These are phyloP conservation scores for Jaculus jaculus DNA, from an alignment of 2,113 vertebrate species.

Conservation along the genomic window DNA sequence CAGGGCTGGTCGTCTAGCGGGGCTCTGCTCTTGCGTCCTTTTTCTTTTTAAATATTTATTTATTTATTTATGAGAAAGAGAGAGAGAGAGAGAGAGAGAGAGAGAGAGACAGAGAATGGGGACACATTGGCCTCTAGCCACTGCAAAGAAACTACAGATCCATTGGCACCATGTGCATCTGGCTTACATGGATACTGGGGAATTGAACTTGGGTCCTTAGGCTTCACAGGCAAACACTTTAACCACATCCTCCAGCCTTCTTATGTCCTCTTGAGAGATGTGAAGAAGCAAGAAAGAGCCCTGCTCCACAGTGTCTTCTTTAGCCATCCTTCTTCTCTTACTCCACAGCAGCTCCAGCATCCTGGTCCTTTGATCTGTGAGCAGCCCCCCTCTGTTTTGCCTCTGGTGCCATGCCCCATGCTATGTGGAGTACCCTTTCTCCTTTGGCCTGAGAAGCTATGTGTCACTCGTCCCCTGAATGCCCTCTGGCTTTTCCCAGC, in stretches of 20 bases:
- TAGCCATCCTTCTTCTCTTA: background rate
- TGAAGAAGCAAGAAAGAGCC: background rate
- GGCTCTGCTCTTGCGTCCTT: background rate
- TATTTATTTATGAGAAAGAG: no score
- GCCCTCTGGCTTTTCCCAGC: background rate
- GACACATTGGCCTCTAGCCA: no score
- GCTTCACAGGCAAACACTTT: no score
- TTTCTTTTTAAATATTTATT: no score
- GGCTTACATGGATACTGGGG: no score
- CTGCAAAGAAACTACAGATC: no score
- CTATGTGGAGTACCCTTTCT: background rate
- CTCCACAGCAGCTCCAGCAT: rapidly evolving
- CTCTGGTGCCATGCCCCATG: rapidly evolving
- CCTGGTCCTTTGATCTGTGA: background rate
- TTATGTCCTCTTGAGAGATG: background rate
- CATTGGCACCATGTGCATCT: no score
- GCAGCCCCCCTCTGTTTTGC: background rate
- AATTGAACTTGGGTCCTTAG: no score
- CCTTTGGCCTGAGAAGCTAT: background rate
- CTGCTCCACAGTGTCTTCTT: rapidly evolving
- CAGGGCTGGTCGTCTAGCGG: no score
- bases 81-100: no score
- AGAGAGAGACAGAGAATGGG: no score
- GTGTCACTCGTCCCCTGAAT: rapidly evolving
- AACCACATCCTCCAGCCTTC: no score